Conservation (phyloP, 2,113 vertebrate species). For the Dryoscopus gambensis region DNA sequence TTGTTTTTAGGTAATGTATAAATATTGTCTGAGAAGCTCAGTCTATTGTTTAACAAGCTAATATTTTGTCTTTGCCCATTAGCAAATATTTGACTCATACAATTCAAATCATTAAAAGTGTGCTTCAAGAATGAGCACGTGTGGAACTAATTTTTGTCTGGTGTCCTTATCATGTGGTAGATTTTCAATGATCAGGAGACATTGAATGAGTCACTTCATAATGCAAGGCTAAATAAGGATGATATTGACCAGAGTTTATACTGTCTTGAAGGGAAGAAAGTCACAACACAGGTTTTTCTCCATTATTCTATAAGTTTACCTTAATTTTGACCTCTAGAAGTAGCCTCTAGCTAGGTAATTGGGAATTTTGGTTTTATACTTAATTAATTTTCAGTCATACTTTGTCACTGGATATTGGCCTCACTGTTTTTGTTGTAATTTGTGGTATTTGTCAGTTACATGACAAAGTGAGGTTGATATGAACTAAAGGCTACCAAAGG, state of each 20-base stretch:
- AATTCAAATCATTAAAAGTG: conserved; percentile 21
- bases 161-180: neutral
- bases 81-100: conserved; percentile 55
- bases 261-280: neutral
- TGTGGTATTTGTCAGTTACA: neutral
- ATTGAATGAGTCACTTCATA: conserved; percentile 21
- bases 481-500: neutral
- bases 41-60: conserved; percentile 28
- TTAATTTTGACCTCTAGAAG: neutral
- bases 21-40: neutral
- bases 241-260: neutral
- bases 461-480: neutral
- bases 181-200: neutral
- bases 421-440: neutral
- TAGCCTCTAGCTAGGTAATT: neutral
- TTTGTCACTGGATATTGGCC: neutral
- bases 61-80: conserved; percentile 39
- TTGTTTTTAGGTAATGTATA: neutral
- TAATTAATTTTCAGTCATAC: conserved; percentile 4
- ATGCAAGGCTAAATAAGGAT: conserved; percentile 49
- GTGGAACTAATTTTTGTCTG: conserved; percentile 48
- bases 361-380: neutral
- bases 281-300: neutral
- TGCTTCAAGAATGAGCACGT: neutral
- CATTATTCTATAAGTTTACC: neutral